Conservation (phyloP, 2,888 invertebrate species). For the Neoitamus cyanurus region DNA sequence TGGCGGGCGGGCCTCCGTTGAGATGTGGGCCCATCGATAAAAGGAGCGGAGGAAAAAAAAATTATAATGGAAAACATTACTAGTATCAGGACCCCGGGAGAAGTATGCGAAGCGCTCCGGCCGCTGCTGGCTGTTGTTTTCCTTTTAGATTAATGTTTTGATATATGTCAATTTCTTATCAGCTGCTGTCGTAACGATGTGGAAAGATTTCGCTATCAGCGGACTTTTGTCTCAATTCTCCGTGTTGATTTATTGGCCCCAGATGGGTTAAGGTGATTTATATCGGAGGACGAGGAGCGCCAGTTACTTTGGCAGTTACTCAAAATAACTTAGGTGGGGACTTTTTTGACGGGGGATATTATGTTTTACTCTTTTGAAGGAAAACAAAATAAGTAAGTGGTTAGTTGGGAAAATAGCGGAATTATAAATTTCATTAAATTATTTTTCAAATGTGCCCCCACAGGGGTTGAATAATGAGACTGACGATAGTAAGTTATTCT, state of each 20-base stretch:
- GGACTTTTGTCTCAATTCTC: neutral
- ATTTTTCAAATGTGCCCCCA: too few relatives aligned
- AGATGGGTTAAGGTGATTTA: slow-evolving; percentile 1
- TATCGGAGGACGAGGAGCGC: neutral
- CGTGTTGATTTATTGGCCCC: neutral
- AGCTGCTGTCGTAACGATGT: slow-evolving; percentile 11
- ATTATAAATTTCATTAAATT: too few relatives aligned
- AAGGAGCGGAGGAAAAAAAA: neutral
- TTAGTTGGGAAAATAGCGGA: too few relatives aligned
- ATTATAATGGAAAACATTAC: slow-evolving; percentile 12
- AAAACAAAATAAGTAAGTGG: neutral
- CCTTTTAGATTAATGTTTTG: slow-evolving; percentile 9
- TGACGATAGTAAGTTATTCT: too few relatives aligned
- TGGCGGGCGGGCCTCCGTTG: neutral
- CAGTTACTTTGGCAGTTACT: neutral
- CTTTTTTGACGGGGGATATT: neutral
- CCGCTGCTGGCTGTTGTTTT: neutral
- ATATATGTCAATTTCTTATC: slow-evolving; percentile 15
- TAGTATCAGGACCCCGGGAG: neutral
- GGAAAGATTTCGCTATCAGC: slow-evolving; percentile 9
- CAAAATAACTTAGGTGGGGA: neutral
- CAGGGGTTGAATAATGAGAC: too few relatives aligned
- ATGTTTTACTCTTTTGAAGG: neutral
- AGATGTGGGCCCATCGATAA: neutral
- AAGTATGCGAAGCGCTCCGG: neutral